Percentiles rank a stretch among this genome's conserved stretches.
Conservation (phyloP, 2,888 invertebrate genomes). For the Dasysyrphus tricinctus region DNA sequence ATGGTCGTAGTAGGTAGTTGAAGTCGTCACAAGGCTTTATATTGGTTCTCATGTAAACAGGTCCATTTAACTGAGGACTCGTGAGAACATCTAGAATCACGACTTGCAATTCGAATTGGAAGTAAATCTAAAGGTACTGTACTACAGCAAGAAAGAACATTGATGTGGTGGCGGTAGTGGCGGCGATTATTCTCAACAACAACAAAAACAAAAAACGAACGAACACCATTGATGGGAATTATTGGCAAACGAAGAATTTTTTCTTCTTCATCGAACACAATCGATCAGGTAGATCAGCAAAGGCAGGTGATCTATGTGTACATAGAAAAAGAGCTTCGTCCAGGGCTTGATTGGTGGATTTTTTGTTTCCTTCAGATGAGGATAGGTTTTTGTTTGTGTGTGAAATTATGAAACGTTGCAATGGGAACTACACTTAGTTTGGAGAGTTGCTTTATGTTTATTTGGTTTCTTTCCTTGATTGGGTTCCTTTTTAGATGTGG, state of each 20-base stretch:
- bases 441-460: neutral
- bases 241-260: constrained; percentile 37
- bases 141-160: constrained; percentile 1
- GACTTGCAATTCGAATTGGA: constrained; percentile 42
- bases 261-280: constrained; percentile 37
- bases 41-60: constrained; percentile 70
- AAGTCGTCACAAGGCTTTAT: constrained; percentile 46
- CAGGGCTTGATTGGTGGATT: constrained; percentile 44
- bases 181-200: constrained; percentile 46
- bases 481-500: neutral
- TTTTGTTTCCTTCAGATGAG: constrained; percentile 5
- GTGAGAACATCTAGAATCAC: constrained; percentile 73
- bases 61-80: constrained; percentile 63
- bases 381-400: neutral
- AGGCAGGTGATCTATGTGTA: constrained; percentile 64
- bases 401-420: neutral
- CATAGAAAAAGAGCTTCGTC: constrained; percentile 16
- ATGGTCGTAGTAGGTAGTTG: neutral
- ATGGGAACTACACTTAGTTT: constrained; percentile 19
- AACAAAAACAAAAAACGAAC: constrained; percentile 17
- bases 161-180: constrained; percentile 24
- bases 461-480: neutral
- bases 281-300: constrained; percentile 51
- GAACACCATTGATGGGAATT: constrained; percentile 43
- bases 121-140: neutral